Base-by-base conservation (phyloP, 2,113 vertebrate species). In the Bufo gargarizans region DNA sequence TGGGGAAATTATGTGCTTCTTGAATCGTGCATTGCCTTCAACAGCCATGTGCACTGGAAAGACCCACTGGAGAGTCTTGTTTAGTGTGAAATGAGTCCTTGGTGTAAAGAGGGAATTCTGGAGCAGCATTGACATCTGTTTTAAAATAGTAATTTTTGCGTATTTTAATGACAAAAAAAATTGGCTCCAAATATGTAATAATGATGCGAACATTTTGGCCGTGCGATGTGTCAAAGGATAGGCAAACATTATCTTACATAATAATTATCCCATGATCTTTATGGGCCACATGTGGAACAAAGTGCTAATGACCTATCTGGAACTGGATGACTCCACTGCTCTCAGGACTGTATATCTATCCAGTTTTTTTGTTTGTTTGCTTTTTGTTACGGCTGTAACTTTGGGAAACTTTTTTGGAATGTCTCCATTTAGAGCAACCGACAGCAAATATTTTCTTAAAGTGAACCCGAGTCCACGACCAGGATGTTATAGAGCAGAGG, bases 1-100 rank as follows among this genome's bases (percentile, higher is more conserved):
- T 14, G 45, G 87, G 87, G 87, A 89, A 89, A 89, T 89, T 84
- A 84, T 89, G 81, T 84, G 81, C 72, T 89, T 67, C 87, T 78
- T 72, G 49, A 78, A 84, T 84, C 82, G 61, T 56, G 43, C 82
- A 84, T 84, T 77, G 56, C 33, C 76, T 78, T 78, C 72, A 69
- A 84, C 82, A 67, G 87, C 72, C 87, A 84, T 78, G 82, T 84
- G 65, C 87, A 88, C 43, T 74, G 50, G 22, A 84, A 89, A 77
- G 82, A 56, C 59, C 82, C 87, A 84, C 82, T 33, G 45, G 87
- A 88, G 87, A 84, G 81, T 43, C 56, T 84, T 84, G 69, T 89
- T 78, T 74, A 84, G 65, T 61, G 82, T 72, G 33, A 82, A 84
- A 89, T 17, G 87, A 77, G 71, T 84, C 87, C 87, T 89, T 6